Evolutionary conservation across 2,797 vertebrate genomes (phyloP), one percentile per base, ranked within the genome.

Genomic region (Zonotrichia albicollis): DNA sequence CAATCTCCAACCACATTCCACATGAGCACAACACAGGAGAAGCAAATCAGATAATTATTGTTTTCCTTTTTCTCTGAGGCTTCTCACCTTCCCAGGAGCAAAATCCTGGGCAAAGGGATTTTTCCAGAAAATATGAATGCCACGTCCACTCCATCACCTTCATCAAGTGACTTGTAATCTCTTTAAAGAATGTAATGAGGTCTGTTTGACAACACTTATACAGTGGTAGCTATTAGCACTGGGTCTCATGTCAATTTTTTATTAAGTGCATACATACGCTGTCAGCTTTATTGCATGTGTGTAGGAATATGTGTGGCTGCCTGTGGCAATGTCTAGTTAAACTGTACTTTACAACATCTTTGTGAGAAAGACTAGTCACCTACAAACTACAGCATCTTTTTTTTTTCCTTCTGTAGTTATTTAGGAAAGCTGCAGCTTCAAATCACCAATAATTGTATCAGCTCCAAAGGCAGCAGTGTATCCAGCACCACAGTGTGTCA

Each of bases 151-250:
- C 89, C 1, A 6, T 42, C 75, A 80, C 50, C 73, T 86, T 94
- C 76, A 73, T 91, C 55, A 64, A 58, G 50, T 0, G 3, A 25
- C 32, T 70, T 86, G 51, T 90, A 87, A 84, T 87, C 60, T 38
- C 67, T 90, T 93, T 94, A 87, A 82, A 61, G 74, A 82, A 77
- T 36, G 53, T 88, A 71, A 76, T 53, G 40, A 93, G 32, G 34
- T 77, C 34, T 58, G 9, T 89, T 87, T 93, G 72, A 77, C 67
- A 50, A 45, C 88, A 50, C n/a, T 81, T 51, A 43, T 2, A 71
- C 67, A 64, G 22, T 60, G 45, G 18, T 76, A 64, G 27, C 18
- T 76, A 15, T 90, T 88, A 84, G 45, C 40, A 25, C 42, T 57
- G 26, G 30, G 57, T n/a, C 19, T 73, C 43, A 21, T 48, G 25